Percentiles rank a stretch among this genome's conserved stretches.
These are phyloP conservation scores for Syngnathus rostellatus DNA, from an alignment of 2,797 vertebrate genomes.

Conservation along the genomic window DNA sequence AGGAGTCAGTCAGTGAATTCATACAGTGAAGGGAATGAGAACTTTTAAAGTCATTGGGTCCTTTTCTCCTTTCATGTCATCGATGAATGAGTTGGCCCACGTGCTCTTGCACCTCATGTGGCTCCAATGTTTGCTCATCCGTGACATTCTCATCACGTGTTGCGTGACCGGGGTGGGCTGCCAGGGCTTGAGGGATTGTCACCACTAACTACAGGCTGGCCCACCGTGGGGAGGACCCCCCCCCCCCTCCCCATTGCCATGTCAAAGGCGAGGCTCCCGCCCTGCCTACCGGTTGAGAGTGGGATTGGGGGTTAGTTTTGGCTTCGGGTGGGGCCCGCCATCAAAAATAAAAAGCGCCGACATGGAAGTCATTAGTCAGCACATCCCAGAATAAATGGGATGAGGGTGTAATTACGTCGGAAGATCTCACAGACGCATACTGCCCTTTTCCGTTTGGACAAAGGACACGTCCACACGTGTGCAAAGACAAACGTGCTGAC, in stretches of 20 bases:
- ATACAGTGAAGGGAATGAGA: not conserved
- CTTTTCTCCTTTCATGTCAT: too few species aligned
- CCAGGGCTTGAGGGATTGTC: not conserved
- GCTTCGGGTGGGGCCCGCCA: constrained; percentile 22
- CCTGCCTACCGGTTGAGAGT: not conserved
- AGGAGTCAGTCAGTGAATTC: not conserved
- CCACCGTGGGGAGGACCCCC: not conserved
- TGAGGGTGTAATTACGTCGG: constrained; percentile 45
- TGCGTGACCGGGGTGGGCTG: not conserved
- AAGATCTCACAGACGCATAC: not conserved
- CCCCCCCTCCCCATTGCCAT: not conserved
- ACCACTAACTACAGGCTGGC: not conserved
- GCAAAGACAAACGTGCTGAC: too few species aligned
- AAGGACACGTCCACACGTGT: not conserved
- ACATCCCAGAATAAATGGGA: constrained; percentile 49
- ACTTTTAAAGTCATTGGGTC: too few species aligned
- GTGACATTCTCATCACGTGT: not conserved
- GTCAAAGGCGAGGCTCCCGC: not conserved
- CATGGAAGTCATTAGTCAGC: constrained; percentile 50
- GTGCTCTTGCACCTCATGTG: too few species aligned
- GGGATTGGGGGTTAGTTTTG: not conserved
- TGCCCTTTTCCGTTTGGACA: not conserved
- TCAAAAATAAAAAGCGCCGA: constrained; percentile 37
- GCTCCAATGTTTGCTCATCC: not conserved
- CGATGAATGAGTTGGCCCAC: not conserved